Percentiles rank a stretch among this genome's conserved stretches.
phyloP scores from a whole-genome alignment of 2,797 vertebrate species.

The Anguilla marmorata region DNA sequence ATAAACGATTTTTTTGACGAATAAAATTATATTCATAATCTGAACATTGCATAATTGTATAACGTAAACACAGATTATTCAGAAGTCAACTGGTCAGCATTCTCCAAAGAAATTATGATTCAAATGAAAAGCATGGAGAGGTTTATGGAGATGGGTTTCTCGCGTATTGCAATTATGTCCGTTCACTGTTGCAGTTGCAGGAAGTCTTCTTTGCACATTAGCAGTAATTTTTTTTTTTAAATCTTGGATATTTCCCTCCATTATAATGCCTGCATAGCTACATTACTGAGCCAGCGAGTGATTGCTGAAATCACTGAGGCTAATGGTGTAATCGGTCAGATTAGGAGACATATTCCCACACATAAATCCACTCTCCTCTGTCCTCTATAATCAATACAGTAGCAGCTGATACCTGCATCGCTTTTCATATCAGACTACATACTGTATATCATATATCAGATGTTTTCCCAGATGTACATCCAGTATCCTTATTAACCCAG shows the following conservation, averaged over 20 bases:
- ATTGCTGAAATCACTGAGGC: not conserved
- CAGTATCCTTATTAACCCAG: not conserved
- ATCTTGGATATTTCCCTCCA: too few species aligned
- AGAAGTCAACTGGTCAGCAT: not conserved
- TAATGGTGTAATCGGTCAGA: not conserved
- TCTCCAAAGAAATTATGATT: not conserved
- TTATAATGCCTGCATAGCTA: too few species aligned
- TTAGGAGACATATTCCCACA: conserved; percentile 5
- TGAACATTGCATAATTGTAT: not conserved
- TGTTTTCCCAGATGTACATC: not conserved
- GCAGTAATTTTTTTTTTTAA: too few species aligned
- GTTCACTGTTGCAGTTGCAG: not conserved
- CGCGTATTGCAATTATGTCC: not conserved
- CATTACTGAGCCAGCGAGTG: not conserved
- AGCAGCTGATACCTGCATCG: not conserved
- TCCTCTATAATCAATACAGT: not conserved
- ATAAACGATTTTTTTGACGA: not conserved
- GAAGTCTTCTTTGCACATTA: not conserved
- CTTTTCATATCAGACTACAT: not conserved
- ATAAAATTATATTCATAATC: not conserved
- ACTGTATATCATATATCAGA: not conserved
- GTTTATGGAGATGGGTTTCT: not conserved
- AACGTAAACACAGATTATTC: not conserved
- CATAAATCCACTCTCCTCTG: not conserved
- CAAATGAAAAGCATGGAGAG: not conserved